These are phyloP conservation scores for Amphiprion clarkii DNA, from an alignment of 2,797 vertebrate species.

Conservation along the genomic window DNA sequence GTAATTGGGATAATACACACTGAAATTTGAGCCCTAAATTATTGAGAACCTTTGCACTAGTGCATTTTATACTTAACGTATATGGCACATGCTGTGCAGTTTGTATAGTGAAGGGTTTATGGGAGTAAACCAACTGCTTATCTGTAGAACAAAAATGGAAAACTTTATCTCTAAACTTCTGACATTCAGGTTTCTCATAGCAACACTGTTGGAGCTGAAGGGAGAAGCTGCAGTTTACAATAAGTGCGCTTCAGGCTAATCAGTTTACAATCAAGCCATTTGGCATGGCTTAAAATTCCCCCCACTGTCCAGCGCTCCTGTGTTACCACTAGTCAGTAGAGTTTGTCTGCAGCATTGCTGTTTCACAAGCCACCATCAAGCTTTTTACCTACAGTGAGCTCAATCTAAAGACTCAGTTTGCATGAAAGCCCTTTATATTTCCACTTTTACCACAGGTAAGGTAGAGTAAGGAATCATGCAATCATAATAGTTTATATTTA, in stretches of 20 bases:
- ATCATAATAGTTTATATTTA: no score
- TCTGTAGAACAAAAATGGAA: background rate
- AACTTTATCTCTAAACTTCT: background rate
- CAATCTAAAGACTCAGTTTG: no score
- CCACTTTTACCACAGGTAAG: no score
- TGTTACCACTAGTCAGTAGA: slow-evolving; percentile 7
- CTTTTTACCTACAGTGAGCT: no score
- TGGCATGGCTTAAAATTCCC: slow-evolving; percentile 6
- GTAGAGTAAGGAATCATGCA: no score
- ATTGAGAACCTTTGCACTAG: no score
- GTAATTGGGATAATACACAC: no score
- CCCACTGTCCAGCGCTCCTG: background rate
- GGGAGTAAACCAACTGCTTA: background rate
- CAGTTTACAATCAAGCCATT: background rate
- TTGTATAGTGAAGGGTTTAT: background rate
- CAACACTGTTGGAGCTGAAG: slow-evolving; percentile 15
- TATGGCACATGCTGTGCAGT: background rate
- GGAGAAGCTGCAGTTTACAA: slow-evolving; percentile 16
- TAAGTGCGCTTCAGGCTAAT: background rate
- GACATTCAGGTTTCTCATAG: slow-evolving; percentile 12
- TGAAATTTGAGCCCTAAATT: no score
- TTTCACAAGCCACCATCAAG: no score
- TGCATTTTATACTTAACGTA: no score
- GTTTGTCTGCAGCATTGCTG: no score
- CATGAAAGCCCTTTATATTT: no score